Evolutionary conservation across 2,113 vertebrate species (phyloP), one percentile per base, ranked within the genome.

Genomic region (Oncorhynchus keta): DNA sequence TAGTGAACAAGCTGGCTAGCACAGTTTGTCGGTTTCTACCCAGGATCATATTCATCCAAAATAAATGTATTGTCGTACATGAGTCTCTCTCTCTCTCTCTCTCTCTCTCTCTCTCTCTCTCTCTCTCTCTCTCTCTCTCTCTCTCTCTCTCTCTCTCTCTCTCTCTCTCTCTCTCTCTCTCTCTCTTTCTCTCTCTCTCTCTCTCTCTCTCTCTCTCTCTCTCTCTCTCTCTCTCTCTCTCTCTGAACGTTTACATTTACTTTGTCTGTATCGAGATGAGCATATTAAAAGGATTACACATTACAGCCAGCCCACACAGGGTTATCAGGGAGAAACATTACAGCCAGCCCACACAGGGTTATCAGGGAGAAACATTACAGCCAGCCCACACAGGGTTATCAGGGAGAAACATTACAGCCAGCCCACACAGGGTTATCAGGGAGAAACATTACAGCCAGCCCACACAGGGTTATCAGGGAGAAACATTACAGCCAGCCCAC

Each of bases 21-120:
- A 80, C 70, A 5, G 45, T 75, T 48, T 39, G 70, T 48, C 22
- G 69, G 35, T n/a, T 35, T 7, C 81, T 76, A 64, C 55, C 18
- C 30, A 62, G 13, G 4, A 66, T 12, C 26, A 30, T 0, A n/a
- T 66, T 66, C 2, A 14, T 66, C 26, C 13, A 18, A 62, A 7
- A 62, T 0, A 57, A 57, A 57, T 57, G 13, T 7, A 20, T 20
- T 18, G 55, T 18, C 0, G 1, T 1, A 57, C 55, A 20, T 20
- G 5, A 62, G 59, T 16, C 66, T 66, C 66, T 62, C 67, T 39
- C 28, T 22, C 14, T 26, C 22, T 8, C 39, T 13, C n/a, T 6
- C 18, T 22, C 57, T 2, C 39, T 39, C 39, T 39, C 39, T 9
- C 39, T 39, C 39, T 39, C 39, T 39, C 8, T 9, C 39, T 8